Base-by-base conservation (phyloP, 2,888 invertebrate genomes). In the Crepidodera aurea region DNA sequence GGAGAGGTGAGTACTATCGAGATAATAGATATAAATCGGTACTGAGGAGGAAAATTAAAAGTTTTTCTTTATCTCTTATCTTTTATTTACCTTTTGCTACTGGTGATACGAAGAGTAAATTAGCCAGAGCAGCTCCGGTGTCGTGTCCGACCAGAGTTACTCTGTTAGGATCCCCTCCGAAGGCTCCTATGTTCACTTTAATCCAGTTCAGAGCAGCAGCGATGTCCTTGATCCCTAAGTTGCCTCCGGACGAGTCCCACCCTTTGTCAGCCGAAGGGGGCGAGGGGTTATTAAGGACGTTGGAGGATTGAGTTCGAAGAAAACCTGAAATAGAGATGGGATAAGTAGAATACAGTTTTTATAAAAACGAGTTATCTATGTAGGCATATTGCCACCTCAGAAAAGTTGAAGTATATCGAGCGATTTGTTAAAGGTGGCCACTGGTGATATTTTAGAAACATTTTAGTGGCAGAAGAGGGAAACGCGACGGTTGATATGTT, bases 111-210 rank as follows among this genome's bases (percentile, higher is more conserved):
- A 95, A 88, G 58, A 96, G 85, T 39, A 94, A 86, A 79, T 93
- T 93, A 68, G 89, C 93, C 32, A 94, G 84, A 1, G 93, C 92
- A 0, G 94, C 95, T 1, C 94, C 96, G 2, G 91, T 90, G 54
- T 91, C 92, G 82, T 95, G 94, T 1, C 93, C 96, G 68, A 92
- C 86, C 39, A 96, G 82, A 18, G 94, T 94, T 64, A 96, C 88
- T 53, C 92, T 84, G 46, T 85, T 82, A 0, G 92, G 89, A 82
- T 96, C 94, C 0, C 96, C 96, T n/a, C 94, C 94, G 80, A 96
- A 96, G 1, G 91, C 89, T 0, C 86, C 91, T 42, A 95, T 88
- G 81, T 95, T 94, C 72, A 87, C 87, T 68, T 89, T 87, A 73
- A 94, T 86, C 95, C 95, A 95, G 65, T 86, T 85, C 64, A 96